Percentiles rank a stretch among this genome's conserved stretches.
These are phyloP conservation scores for Ceratitis capitata DNA, from an alignment of 1,140 invertebrate genomes.

Conservation along the genomic window DNA sequence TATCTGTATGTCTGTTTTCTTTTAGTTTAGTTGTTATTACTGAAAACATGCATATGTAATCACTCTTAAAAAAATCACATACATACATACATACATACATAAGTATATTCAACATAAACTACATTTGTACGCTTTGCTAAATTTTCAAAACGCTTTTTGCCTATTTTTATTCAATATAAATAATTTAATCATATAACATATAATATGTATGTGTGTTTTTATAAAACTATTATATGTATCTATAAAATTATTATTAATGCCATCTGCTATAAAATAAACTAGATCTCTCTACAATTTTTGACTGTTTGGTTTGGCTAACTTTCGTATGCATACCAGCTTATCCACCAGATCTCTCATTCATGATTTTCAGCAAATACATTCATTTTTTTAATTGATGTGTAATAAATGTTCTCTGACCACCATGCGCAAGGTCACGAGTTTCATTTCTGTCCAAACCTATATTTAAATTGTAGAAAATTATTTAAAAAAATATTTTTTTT, in stretches of 20 bases:
- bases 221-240: not conserved
- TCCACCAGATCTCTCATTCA: too few species aligned
- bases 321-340: too few species aligned
- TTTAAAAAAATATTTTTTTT: too few species aligned
- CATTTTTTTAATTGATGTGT: too few species aligned
- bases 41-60: not conserved
- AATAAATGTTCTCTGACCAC: too few species aligned
- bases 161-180: not conserved
- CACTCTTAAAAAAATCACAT: not conserved
- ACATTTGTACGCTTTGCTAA: conserved; percentile 17
- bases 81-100: not conserved
- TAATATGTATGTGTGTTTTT: not conserved
- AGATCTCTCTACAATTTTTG: too few species aligned
- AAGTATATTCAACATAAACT: not conserved
- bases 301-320: too few species aligned
- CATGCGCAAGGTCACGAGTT: too few species aligned
- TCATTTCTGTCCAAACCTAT: too few species aligned
- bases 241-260: not conserved
- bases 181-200: not conserved
- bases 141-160: not conserved
- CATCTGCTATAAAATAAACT: too few species aligned
- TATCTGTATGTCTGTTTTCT: not conserved
- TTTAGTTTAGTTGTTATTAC: not conserved
- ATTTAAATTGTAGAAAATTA: too few species aligned
- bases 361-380: too few species aligned